Conservation (phyloP, 1,140 invertebrate species). For the Chrysopa pallens region DNA sequence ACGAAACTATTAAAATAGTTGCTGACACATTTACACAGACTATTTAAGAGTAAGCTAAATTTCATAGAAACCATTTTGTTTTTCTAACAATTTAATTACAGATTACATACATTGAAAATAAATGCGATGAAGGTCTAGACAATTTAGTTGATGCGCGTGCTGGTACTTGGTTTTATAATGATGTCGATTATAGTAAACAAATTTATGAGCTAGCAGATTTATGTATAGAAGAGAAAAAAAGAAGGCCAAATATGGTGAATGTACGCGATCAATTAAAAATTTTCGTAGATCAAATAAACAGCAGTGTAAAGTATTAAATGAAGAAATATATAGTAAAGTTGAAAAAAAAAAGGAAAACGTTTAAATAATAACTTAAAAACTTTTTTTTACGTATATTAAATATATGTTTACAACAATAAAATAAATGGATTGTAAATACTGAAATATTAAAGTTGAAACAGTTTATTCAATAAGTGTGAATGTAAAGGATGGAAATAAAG, state of each 20-base stretch:
- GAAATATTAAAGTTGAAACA: too few relatives aligned
- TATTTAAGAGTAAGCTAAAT: too few relatives aligned
- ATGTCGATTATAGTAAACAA: slow-evolving; percentile 14
- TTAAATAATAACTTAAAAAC: background rate
- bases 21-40: too few relatives aligned
- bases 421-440: too few relatives aligned
- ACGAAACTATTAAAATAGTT: too few relatives aligned
- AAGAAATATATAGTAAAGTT: background rate
- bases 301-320: background rate
- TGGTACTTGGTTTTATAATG: slow-evolving; percentile 14
- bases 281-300: background rate
- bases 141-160: slow-evolving; percentile 13
- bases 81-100: background rate
- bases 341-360: background rate
- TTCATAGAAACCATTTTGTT: background rate
- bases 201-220: slow-evolving; percentile 16
- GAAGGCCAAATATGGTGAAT: slow-evolving; percentile 15
- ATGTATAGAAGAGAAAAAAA: slow-evolving; percentile 24
- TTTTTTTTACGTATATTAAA: too few relatives aligned
- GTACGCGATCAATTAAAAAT: slow-evolving; percentile 1
- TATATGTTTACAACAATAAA: too few relatives aligned
- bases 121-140: slow-evolving; percentile 16
- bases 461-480: too few relatives aligned
- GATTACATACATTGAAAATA: slow-evolving; percentile 17
- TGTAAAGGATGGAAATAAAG: too few relatives aligned